These are phyloP conservation scores for Betta splendens DNA, from an alignment of 2,797 vertebrate species.

Conservation along the genomic window DNA sequence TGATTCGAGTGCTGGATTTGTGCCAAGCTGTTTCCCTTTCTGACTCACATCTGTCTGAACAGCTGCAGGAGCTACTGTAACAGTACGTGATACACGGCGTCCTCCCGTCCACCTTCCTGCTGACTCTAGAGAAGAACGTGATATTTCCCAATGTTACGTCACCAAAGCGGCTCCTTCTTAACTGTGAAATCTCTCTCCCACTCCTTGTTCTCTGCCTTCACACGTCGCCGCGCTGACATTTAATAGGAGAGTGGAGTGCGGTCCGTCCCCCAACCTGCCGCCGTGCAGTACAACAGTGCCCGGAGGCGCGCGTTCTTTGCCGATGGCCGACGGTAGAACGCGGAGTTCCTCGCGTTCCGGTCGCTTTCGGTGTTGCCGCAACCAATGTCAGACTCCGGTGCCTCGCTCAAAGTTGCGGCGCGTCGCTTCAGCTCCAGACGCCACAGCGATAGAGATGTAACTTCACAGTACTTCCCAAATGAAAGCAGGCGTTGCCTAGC, in stretches of 20 bases:
- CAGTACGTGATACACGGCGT: not conserved
- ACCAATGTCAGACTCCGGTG: conserved; percentile 18
- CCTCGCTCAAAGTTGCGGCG: conserved; percentile 37
- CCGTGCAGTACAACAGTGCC: conserved; percentile 18
- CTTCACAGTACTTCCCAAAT: conserved; percentile 71
- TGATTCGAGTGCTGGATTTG: no score
- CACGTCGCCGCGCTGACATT: conserved; percentile 23
- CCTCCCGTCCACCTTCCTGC: conserved; percentile 12
- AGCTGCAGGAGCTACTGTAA: conserved; percentile 10
- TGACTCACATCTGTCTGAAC: conserved; percentile 32
- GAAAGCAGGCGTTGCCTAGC: conserved; percentile 83
- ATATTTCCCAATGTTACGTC: conserved; percentile 57
- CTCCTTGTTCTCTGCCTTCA: conserved; percentile 10
- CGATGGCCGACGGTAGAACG: not conserved
- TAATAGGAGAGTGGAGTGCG: conserved; percentile 26
- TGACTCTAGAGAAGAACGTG: conserved; percentile 37
- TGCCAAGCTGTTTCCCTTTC: no score
- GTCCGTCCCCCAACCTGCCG: conserved; percentile 12
- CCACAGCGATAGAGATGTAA: conserved; percentile 59
- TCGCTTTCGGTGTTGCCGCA: conserved; percentile 5
- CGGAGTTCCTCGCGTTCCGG: not conserved
- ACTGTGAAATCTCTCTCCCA: conserved; percentile 54
- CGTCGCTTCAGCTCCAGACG: conserved; percentile 56
- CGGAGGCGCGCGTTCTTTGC: not conserved
- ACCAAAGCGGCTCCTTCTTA: conserved; percentile 34